Conservation (phyloP, 37 sponge, comb jelly and placozoan species). For the Chondrosia reniformis region DNA sequence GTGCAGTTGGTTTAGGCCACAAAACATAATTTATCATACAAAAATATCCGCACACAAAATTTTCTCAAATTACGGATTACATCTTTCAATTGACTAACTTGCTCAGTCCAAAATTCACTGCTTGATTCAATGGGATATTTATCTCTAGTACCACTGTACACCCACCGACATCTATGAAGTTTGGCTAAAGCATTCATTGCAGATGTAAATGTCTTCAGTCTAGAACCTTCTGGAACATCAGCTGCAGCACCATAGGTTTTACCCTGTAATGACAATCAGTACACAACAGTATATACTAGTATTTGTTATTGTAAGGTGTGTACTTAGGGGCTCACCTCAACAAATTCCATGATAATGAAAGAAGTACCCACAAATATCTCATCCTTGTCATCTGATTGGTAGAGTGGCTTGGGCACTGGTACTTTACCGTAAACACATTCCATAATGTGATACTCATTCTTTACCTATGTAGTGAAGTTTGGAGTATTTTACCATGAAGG, state of each 20-base stretch:
- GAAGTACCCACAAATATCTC: background rate
- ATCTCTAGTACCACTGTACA: background rate
- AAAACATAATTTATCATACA: no score
- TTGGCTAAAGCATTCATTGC: constrained; percentile 3
- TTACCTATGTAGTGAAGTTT: no score
- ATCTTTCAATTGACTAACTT: no score
- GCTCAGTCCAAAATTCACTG: no score
- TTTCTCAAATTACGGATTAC: no score
- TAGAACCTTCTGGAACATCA: background rate
- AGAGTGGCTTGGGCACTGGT: constrained; percentile 1
- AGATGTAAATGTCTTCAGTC: background rate
- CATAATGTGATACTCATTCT: constrained; percentile 1
- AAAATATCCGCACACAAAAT: no score
- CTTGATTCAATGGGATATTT: no score
- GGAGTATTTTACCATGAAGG: no score
- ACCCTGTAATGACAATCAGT: background rate
- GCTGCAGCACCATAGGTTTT: background rate
- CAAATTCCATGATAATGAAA: constrained; percentile 18
- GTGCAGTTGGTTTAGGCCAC: no score
- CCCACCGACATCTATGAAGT: constrained; percentile 9
- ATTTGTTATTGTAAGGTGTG: no score
- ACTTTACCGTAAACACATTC: background rate
- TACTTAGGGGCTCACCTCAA: constrained; percentile 9
- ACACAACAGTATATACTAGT: background rate
- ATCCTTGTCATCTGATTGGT: background rate